Conservation (phyloP, 2,113 vertebrate genomes). For the Tupaia tana region DNA sequence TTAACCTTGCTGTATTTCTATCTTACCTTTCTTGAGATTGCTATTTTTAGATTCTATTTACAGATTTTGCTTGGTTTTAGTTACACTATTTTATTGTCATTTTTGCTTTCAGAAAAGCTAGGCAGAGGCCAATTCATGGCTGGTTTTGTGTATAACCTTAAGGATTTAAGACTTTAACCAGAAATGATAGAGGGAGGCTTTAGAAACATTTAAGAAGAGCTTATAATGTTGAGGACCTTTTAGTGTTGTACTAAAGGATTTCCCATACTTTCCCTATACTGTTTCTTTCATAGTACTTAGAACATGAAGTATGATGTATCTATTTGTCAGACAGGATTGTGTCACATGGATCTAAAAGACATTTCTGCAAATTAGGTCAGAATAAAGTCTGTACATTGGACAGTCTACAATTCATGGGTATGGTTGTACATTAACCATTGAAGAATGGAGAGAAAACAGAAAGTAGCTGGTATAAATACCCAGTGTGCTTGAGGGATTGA, state of each 20-base stretch:
- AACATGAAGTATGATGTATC: not conserved
- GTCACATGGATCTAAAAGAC: not conserved
- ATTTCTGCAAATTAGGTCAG: not conserved
- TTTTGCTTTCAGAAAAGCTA: not conserved
- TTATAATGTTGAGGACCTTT: not conserved
- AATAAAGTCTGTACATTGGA: not conserved
- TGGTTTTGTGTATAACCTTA: not conserved
- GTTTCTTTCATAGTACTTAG: not conserved
- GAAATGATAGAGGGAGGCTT: not conserved
- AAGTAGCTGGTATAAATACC: not conserved
- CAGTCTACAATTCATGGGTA: not conserved
- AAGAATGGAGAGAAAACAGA: constrained; percentile 25
- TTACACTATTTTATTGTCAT: not conserved
- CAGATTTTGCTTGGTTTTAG: not conserved
- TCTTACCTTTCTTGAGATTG: not conserved
- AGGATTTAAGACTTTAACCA: not conserved
- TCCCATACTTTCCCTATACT: not conserved
- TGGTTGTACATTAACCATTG: not conserved
- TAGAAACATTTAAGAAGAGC: not conserved
- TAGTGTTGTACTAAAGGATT: not conserved
- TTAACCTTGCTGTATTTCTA: not conserved
- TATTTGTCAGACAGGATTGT: not conserved
- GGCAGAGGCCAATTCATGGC: not conserved
- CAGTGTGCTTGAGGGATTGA: not conserved
- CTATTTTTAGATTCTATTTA: constrained; percentile 21